phyloP scores from a whole-genome alignment of 2,113 vertebrate species.

The Apaloderma vittatum region DNA sequence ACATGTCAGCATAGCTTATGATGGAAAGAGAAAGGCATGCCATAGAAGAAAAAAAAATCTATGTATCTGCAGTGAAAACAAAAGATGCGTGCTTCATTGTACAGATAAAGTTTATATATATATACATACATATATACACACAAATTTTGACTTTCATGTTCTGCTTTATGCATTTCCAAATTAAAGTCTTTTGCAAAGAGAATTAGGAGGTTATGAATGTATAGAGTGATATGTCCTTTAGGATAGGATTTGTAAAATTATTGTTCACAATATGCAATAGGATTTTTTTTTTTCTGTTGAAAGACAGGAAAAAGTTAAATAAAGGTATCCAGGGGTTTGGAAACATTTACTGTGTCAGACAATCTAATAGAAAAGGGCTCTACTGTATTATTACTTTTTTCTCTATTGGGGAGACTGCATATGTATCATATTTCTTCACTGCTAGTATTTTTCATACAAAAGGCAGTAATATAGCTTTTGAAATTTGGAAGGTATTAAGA shows the following conservation, averaged over 20 bases:
- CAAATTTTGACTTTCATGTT: neutral
- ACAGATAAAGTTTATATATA: neutral
- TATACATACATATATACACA: rapidly evolving
- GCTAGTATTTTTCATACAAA: constrained; percentile 3
- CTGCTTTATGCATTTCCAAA: neutral
- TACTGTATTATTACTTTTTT: neutral
- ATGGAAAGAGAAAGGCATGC: neutral
- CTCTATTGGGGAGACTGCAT: neutral
- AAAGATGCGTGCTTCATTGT: neutral
- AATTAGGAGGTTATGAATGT: neutral
- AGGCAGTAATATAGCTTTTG: neutral
- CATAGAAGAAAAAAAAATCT: neutral
- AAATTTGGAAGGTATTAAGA: neutral
- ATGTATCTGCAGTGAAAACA: neutral
- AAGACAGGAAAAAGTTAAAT: constrained; percentile 13
- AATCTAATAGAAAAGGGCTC: constrained; percentile 31
- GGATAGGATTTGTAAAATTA: neutral
- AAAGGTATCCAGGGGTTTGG: neutral
- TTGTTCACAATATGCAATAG: neutral
- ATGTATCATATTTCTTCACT: neutral
- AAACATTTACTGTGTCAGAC: constrained; percentile 24
- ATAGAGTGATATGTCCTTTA: neutral
- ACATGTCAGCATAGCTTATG: neutral
- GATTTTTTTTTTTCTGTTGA: neutral
- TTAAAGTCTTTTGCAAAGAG: neutral